Base-by-base conservation (phyloP, 2,113 vertebrate species). In the Actinemys pallida region DNA sequence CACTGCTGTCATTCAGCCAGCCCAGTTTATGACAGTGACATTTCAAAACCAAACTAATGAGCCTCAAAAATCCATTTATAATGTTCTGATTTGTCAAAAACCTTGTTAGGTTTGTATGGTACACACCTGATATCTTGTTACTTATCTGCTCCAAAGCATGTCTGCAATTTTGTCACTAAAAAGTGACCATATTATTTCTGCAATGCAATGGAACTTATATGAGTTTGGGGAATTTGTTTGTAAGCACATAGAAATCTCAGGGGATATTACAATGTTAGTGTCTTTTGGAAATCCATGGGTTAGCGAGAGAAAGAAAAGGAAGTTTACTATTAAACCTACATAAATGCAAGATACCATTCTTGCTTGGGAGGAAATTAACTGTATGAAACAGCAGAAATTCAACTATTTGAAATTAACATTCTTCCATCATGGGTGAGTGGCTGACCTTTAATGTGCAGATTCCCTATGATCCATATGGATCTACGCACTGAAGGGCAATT, bases 401-500 rank as follows among this genome's bases (percentile, higher is more conserved):
- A 16, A 53, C 8, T 50, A 16, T 86, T 69, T 89, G 49, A 89
- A 94, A 81, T 83, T 80, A 90, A 62, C 14, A 25, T 47, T 82
- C 13, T 62, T 87, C 56, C 54, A 47, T 4, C 2, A 27, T 62
- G 59, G 42, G 10, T 86, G 42, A 29, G 27, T 52, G 76, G 24
- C 8, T 91, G 76, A 87, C 8, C 83, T 93, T n/a, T 1, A 89
- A 81, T 31, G 1, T 93, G 19, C 16, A 89, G 47, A 69, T 89
- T 90, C 47, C 27, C 25, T 22, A 10, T 57, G 84, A 94, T 84
- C 10, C 25, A 69, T 69, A n/a, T 69, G 35, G 35, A 35, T 69
- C 62, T 69, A 94, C 90, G 90, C 14, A 50, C 10, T 57, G 53
- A 95, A 92, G 92, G 82, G 29, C 86, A 92, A 82, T 95, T 92